These are phyloP conservation scores for Leuciscus idus DNA, from an alignment of 2,113 vertebrate genomes.

Conservation along the genomic window DNA sequence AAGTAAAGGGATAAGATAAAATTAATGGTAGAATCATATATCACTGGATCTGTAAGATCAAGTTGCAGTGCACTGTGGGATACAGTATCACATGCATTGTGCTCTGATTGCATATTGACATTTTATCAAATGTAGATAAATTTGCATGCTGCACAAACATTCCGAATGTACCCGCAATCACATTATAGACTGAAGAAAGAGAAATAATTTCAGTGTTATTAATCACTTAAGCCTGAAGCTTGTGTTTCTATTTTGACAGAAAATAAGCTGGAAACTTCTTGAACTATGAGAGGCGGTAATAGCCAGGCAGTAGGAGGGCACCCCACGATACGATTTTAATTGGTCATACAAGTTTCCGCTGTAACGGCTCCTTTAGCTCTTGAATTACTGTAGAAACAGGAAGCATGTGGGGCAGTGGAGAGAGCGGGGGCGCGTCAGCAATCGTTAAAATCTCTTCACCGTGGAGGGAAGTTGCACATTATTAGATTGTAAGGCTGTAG, in stretches of 20 bases:
- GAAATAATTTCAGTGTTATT: not conserved
- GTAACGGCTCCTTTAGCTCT: slow-evolving; percentile 25
- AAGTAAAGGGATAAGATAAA: too few species aligned
- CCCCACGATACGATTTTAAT: slow-evolving; percentile 16
- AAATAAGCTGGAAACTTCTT: not conserved
- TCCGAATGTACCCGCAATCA: not conserved
- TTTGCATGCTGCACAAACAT: not conserved
- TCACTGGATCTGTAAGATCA: not conserved
- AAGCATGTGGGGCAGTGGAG: slow-evolving; percentile 1
- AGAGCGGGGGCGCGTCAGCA: not conserved
- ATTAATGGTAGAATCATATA: not conserved
- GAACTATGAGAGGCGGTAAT: slow-evolving; percentile 20
- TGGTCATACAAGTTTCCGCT: not conserved
- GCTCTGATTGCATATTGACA: not conserved
- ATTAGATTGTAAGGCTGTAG: slow-evolving; percentile 39
- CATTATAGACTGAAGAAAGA: not conserved
- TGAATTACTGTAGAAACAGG: slow-evolving; percentile 33
- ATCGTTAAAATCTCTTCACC: slow-evolving; percentile 35
- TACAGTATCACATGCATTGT: not conserved
- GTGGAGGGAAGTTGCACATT: not conserved
- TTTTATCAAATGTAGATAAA: not conserved
- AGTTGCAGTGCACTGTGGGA: not conserved
- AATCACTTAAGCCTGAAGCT: slow-evolving; percentile 12
- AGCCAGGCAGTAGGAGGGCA: not conserved
- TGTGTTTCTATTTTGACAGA: slow-evolving; percentile 24